These are phyloP conservation scores for Numida meleagris DNA, from an alignment of 2,113 vertebrate genomes.

Conservation along the genomic window DNA sequence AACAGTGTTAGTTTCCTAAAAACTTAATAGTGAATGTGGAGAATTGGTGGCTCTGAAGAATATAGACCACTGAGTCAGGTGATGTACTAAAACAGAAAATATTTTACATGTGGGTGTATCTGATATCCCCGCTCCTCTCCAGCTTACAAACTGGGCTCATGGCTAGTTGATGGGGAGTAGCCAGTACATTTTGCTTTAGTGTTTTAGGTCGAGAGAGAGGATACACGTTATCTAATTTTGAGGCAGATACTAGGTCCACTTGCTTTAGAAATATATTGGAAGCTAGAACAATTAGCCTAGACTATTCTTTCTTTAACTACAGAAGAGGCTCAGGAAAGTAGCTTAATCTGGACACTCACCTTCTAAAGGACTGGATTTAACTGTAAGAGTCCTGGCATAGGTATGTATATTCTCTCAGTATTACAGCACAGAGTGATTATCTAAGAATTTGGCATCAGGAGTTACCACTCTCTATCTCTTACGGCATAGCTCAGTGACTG, in stretches of 20 bases:
- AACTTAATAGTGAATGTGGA: neutral
- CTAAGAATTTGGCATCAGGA: neutral
- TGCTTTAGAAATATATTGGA: neutral
- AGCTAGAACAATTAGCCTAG: neutral
- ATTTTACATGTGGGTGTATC: rapidly evolving
- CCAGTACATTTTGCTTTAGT: neutral
- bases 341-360: neutral
- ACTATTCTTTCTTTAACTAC: neutral
- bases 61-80: neutral
- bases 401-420: neutral
- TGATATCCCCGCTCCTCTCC: neutral
- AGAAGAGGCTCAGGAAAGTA: neutral
- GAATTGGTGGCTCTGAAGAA: neutral
- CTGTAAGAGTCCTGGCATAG: neutral
- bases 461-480: neutral
- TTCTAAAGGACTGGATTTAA: neutral
- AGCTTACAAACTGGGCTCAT: neutral
- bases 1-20: neutral
- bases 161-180: neutral
- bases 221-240: neutral
- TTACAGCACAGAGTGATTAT: neutral
- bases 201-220: neutral
- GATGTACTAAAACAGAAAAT: neutral
- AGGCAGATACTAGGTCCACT: neutral
- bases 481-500: neutral